These are phyloP conservation scores for Drosophila funebris DNA, from an alignment of 1,140 invertebrate genomes.

Conservation along the genomic window DNA sequence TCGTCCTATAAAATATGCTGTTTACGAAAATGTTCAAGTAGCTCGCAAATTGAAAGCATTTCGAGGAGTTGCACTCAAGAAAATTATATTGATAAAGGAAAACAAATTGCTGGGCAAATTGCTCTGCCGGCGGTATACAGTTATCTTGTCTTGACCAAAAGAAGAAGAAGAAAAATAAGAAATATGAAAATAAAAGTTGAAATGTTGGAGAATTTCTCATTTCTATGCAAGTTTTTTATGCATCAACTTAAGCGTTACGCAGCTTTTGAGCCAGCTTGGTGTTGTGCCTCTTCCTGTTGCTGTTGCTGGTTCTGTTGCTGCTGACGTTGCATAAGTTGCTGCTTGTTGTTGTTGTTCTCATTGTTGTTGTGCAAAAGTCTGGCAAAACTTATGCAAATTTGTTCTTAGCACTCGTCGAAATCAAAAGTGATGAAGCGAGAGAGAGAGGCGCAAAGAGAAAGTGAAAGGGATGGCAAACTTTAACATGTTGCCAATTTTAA, in stretches of 20 bases:
- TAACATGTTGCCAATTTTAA: slow-evolving; percentile 68
- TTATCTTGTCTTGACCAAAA: slow-evolving; percentile 12
- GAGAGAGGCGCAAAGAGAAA: not conserved
- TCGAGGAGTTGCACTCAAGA: not conserved
- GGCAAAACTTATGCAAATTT: slow-evolving; percentile 73
- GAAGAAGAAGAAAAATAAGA: slow-evolving; percentile 18
- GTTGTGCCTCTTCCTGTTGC: slow-evolving; percentile 9
- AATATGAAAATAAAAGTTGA: slow-evolving; percentile 2
- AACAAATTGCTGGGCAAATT: slow-evolving; percentile 43
- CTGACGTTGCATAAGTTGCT: slow-evolving; percentile 2
- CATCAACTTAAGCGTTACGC: slow-evolving; percentile 32
- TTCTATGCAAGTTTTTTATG: slow-evolving; percentile 55
- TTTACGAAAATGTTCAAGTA: not conserved
- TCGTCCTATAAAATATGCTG: not conserved
- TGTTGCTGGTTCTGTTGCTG: slow-evolving; percentile 6
- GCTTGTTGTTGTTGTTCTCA: slow-evolving; percentile 16
- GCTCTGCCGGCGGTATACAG: not conserved
- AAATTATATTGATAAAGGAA: slow-evolving; percentile 35
- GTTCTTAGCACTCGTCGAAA: slow-evolving; percentile 42
- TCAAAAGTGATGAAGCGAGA: slow-evolving; percentile 58
- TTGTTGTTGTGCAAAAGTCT: slow-evolving; percentile 33
- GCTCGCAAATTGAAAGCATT: slow-evolving; percentile 10
- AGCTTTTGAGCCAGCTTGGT: not conserved
- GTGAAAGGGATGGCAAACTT: slow-evolving; percentile 9
- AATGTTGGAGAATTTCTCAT: slow-evolving; percentile 33